A percentile compares a stretch with the other conserved stretches of the same genome.
These are phyloP conservation scores for Megaleporinus macrocephalus DNA, from an alignment of 2,113 vertebrate genomes.

Conservation along the genomic window DNA sequence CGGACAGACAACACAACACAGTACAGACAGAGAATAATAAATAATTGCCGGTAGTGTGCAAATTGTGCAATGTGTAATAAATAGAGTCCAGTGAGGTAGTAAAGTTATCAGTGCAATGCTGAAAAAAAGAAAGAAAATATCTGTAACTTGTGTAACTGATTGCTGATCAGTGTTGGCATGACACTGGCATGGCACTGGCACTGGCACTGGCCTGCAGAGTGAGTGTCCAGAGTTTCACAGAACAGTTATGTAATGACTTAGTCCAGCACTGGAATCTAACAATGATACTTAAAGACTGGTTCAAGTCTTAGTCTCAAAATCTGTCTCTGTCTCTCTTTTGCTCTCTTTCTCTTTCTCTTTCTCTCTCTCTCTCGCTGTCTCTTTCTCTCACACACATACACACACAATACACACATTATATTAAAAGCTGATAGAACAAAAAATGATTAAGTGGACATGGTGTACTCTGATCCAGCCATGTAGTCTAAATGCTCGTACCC, in stretches of 20 bases:
- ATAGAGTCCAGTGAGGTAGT: no score
- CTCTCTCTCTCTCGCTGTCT: background rate
- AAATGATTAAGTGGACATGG: background rate
- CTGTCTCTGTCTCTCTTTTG: background rate
- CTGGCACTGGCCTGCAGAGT: background rate
- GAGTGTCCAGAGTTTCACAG: background rate
- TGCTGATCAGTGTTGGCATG: background rate
- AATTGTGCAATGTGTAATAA: no score
- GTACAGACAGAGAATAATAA: no score
- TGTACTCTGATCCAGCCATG: background rate
- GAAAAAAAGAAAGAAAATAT: background rate
- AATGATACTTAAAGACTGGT: background rate
- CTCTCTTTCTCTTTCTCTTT: background rate
- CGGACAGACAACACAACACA: no score
- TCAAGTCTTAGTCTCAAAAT: background rate
- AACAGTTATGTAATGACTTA: constrained; percentile 15
- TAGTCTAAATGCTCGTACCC: background rate
- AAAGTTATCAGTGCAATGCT: no score
- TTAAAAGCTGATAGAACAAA: background rate
- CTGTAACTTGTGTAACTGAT: background rate
- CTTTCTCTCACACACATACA: background rate
- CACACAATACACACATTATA: background rate
- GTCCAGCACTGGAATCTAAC: background rate
- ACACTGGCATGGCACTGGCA: background rate
- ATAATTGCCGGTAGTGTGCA: no score